These are phyloP conservation scores for Lonchura striata DNA, from an alignment of 2,113 vertebrate species.

Conservation along the genomic window DNA sequence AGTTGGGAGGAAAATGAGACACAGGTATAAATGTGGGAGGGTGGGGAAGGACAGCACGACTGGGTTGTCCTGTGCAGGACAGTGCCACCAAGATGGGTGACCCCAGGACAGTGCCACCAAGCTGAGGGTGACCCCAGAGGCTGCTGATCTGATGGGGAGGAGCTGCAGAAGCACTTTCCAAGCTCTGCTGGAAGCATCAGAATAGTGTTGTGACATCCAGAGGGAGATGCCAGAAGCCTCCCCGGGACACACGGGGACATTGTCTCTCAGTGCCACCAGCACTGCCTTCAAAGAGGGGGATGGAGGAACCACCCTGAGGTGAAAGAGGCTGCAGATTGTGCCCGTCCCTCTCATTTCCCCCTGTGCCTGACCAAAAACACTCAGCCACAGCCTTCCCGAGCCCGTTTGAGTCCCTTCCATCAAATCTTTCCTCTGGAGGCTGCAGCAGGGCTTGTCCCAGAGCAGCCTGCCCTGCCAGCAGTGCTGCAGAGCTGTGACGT, in stretches of 20 bases:
- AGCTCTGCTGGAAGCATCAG: rapidly evolving
- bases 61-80: rapidly evolving
- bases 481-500: background rate
- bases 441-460: background rate
- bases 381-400: background rate
- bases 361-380: rapidly evolving
- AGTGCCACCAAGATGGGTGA: background rate
- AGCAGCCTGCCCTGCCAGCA: background rate
- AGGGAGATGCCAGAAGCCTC: background rate
- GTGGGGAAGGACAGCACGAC: background rate
- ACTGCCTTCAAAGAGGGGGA: background rate
- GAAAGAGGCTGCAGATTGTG: background rate
- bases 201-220: rapidly evolving
- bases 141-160: background rate
- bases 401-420: rapidly evolving
- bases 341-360: background rate
- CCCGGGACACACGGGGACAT: rapidly evolving
- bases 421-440: background rate
- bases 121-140: background rate
- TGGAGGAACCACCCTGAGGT: background rate
- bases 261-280: rapidly evolving
- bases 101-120: background rate
- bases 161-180: background rate
- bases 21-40: background rate
- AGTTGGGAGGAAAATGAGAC: background rate